phyloP scores from a whole-genome alignment of 2,113 vertebrate species.

The Scopus umbretta region DNA sequence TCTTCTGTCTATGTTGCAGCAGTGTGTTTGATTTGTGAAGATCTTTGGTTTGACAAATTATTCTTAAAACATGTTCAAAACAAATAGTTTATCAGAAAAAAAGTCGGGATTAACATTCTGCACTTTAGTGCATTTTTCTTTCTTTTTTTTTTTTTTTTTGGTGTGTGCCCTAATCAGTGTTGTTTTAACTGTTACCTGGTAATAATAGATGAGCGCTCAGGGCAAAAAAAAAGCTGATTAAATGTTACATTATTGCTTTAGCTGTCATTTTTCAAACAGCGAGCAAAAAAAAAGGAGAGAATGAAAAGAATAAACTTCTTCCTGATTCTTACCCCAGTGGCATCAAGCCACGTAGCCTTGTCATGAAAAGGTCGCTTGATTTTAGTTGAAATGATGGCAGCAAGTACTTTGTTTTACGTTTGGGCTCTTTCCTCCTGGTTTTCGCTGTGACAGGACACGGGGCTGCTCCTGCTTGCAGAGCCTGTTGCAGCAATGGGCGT shows the following conservation, averaged over 20 bases:
- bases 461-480: neutral
- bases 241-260: neutral
- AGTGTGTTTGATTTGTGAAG: neutral
- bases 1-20: neutral
- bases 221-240: neutral
- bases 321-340: neutral
- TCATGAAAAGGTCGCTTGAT: neutral
- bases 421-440: neutral
- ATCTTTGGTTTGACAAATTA: neutral
- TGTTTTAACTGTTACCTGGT: neutral
- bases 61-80: neutral
- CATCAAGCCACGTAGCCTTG: neutral
- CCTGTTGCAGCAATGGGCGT: accelerated
- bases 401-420: neutral
- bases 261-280: neutral
- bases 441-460: neutral
- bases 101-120: neutral
- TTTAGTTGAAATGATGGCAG: neutral
- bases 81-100: neutral
- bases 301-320: neutral
- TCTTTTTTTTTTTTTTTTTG: too few species aligned
- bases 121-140: neutral
- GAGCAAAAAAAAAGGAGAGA: neutral
- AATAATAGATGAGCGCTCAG: neutral
- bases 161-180: neutral